These are phyloP conservation scores for Sturmia bella DNA, from an alignment of 2,888 invertebrate species.

Conservation along the genomic window DNA sequence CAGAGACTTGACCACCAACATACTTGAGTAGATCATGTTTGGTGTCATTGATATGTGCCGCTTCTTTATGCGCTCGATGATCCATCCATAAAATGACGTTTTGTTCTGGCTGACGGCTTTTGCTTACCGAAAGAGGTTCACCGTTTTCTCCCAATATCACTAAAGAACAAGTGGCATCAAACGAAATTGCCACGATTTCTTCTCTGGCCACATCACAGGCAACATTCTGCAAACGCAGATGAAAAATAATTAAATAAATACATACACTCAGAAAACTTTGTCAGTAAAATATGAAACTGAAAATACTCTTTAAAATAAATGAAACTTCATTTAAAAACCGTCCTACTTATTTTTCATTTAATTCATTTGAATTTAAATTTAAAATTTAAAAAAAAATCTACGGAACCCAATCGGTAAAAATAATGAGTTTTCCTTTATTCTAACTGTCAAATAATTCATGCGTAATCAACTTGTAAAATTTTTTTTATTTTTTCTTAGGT, in stretches of 20 bases:
- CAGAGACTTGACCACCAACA: constrained; percentile 95
- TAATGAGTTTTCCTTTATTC: too few species aligned
- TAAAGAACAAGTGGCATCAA: constrained; percentile 97
- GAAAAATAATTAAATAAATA: constrained; percentile 1
- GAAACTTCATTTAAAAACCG: too few species aligned
- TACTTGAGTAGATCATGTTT: constrained; percentile 90
- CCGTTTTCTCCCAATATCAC: constrained; percentile 89
- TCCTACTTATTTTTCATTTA: too few species aligned
- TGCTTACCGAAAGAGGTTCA: constrained; percentile 87
- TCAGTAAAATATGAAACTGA: too few species aligned
- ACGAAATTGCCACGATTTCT: constrained; percentile 92
- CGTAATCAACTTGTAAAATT: too few species aligned
- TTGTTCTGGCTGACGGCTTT: constrained; percentile 86
- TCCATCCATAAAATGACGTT: constrained; percentile 97
- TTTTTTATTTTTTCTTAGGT: too few species aligned
- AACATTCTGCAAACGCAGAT: constrained; percentile 83
- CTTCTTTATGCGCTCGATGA: constrained; percentile 91
- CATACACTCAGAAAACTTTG: too few species aligned
- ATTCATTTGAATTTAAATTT: too few species aligned
- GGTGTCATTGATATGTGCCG: constrained; percentile 89
- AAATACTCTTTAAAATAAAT: too few species aligned
- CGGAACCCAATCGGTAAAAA: too few species aligned
- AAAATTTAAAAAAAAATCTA: too few species aligned
- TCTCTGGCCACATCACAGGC: constrained; percentile 83
- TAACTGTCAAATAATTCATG: too few species aligned